Conservation (phyloP, 2,888 invertebrate species). For the Suillia variegata region DNA sequence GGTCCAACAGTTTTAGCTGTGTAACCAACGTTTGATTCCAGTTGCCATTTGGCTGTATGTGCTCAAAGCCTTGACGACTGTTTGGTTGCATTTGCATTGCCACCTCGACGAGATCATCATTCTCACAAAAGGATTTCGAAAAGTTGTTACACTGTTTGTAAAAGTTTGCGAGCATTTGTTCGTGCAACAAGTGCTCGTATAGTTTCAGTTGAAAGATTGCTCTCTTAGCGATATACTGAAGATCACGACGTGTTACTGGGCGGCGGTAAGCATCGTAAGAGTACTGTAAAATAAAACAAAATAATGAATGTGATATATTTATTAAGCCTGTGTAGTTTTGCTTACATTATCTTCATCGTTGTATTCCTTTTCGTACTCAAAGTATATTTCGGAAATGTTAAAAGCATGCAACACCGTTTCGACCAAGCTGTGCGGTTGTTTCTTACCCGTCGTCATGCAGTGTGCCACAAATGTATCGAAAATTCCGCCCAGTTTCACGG, state of each 20-base stretch:
- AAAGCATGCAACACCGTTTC: conserved; percentile 35
- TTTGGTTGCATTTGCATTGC: conserved; percentile 37
- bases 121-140: conserved; percentile 33
- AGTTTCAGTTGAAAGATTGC: conserved; percentile 40
- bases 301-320: neutral
- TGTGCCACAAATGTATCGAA: conserved; percentile 47
- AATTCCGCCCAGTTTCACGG: conserved; percentile 35
- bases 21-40: too few species aligned
- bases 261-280: conserved; percentile 28
- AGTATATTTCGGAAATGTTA: conserved; percentile 36
- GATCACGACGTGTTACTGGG: conserved; percentile 30
- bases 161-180: conserved; percentile 42
- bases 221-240: conserved; percentile 36
- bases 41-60: conserved; percentile 29
- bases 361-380: conserved; percentile 21
- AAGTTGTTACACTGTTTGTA: conserved; percentile 40
- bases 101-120: conserved; percentile 37
- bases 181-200: conserved; percentile 42
- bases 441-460: conserved; percentile 32
- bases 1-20: too few species aligned
- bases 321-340: too few species aligned
- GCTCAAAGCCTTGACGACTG: conserved; percentile 32
- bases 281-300: conserved; percentile 14
- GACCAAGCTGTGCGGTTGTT: conserved; percentile 28
- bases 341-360: conserved; percentile 20